Percentiles rank a stretch among this genome's conserved stretches.
phyloP scores from a whole-genome alignment of 2,888 invertebrate genomes.

The Xylocampa areola region DNA sequence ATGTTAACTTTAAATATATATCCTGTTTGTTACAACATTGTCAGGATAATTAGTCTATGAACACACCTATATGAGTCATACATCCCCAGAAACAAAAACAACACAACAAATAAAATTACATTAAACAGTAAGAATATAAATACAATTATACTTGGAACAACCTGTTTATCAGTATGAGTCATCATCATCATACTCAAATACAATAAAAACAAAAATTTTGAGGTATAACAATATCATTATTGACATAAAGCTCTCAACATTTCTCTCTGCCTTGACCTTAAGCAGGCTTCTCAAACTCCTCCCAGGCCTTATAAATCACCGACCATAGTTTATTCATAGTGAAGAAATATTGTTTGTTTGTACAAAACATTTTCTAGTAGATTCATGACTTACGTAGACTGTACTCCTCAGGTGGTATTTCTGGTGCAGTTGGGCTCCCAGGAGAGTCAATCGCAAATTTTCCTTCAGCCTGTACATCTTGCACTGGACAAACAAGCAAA shows the following conservation, averaged over 20 bases:
- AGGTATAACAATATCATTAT: no score
- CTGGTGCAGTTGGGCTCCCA: constrained; percentile 96
- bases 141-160: no score
- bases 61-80: constrained; percentile 39
- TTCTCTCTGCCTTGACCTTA: no score
- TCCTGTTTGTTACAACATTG: constrained; percentile 43
- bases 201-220: no score
- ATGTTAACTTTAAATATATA: not conserved
- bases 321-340: constrained; percentile 3
- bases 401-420: constrained; percentile 98
- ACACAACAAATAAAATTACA: not conserved
- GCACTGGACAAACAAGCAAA: constrained; percentile 93
- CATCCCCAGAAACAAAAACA: not conserved
- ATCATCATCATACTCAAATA: no score
- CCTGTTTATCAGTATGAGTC: no score
- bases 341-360: not conserved
- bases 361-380: not conserved
- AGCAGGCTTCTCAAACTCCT: no score
- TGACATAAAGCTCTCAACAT: no score
- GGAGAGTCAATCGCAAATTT: constrained; percentile 99
- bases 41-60: constrained; percentile 25
- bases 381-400: constrained; percentile 92
- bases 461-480: constrained; percentile 98
- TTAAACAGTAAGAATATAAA: constrained; percentile 3
- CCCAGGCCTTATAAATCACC: constrained; percentile 38